Base-by-base conservation (phyloP, 2,113 vertebrate genomes). In the Erinaceus europaeus region DNA sequence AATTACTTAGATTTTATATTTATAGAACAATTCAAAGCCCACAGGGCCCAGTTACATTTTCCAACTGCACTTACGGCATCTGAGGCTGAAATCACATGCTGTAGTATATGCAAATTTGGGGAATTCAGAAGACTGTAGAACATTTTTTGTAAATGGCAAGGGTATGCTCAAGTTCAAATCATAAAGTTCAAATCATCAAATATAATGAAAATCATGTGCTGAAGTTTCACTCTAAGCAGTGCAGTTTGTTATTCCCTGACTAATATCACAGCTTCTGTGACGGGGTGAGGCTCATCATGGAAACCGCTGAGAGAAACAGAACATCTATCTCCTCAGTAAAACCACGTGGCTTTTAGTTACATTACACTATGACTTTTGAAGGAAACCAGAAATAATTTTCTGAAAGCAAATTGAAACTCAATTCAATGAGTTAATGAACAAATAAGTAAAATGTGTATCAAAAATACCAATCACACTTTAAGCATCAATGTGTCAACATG, bases 11-110 rank as follows among this genome's bases (percentile, higher is more conserved):
- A 4, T 32, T 69, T 18, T 82, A 29, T n/a, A 52, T 81, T 76
- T 92, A 68, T 64, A 65, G 68, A 83, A 87, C 38, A 73, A 38
- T 81, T 89, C n/a, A 52, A 40, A 15, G 18, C 23, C 21, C 44
- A 14, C 10, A 52, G 9, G 7, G 29, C 73, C 74, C 36, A 74
- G n/a, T 34, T 36, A 25, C 79, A 52, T 72, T 81, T 74, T 78
- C 72, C 32, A 78, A 23, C 78, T 84, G 61, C 25, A 81, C 48
- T 61, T 72, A 73, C 15, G 64, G 53, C 48, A 64, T 59, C 48
- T 53, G 48, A 59, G 17, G 2, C 57, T 77, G 57, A 15, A 69
- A 89, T 42, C 73, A 34, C 2, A 4, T 32, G n/a, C 68, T 62
- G 21, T 2, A 27, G 1, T 44, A 3, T 81, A 84, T 87, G 64